Base-by-base conservation (phyloP, 2,888 invertebrate genomes). In the Podabrus alpinus region DNA sequence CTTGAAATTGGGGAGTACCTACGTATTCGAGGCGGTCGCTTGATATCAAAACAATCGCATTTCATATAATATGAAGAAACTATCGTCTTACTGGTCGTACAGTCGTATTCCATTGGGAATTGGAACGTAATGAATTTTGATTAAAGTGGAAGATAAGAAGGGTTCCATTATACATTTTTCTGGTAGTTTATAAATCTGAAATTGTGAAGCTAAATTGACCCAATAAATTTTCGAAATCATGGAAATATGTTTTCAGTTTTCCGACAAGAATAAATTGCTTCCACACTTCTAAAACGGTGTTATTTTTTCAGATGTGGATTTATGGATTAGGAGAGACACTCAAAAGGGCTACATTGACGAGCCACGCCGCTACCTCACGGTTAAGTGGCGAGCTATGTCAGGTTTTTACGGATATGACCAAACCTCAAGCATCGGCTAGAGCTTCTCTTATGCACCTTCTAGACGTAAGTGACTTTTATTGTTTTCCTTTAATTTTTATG, bases 401-500 rank as follows among this genome's bases (percentile, higher is more conserved):
- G 71, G 88, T 90, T 75, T 84, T 90, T 79, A 87, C 89, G 45
- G 89, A 89, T 79, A 91, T 91, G 91, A 90, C 90, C 76, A 88
- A 88, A 79, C 87, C 88, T 72, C 89, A 90, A 83, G 87, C 89
- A 45, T 83, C 87, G 69, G 84, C 88, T 72, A 88, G 91, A 79
- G 90, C 91, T 66, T 90, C 90, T 71, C 87, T 91, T 79, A 91
- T 91, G 91, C 89, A 90, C 86, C 88, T 91, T 66, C 87, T 91
- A 29, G 90, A 91, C 82, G 91, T 91, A 85, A 90, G 91, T 90
- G 15, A 17, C 15, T n/a, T 15, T 3, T 59, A 25, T 68, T 45
- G 19, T 68, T 68, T 24, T 72, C 29, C 21, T 25, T 29, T 9
- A 29, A 9, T 11, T 11, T 68, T 45, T 11, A 2, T 29, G 24